A percentile compares a stretch with the other conserved stretches of the same genome.
phyloP scores from a whole-genome alignment of 1,140 invertebrate species.

The Lordiphosa mommai region DNA sequence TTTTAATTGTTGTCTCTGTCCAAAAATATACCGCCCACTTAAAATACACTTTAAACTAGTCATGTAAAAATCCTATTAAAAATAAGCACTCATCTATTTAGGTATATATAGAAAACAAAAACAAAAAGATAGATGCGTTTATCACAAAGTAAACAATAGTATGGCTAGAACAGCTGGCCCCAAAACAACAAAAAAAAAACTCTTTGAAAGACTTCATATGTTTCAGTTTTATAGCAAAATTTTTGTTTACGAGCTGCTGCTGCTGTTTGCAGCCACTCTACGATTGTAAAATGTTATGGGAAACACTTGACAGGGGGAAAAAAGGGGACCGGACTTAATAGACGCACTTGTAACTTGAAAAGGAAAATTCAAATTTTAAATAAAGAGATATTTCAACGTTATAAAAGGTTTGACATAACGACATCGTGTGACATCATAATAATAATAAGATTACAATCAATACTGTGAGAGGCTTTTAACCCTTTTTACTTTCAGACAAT shows the following conservation, averaged over 20 bases:
- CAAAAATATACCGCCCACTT: conserved; percentile 6
- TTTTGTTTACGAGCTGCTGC: conserved; percentile 35
- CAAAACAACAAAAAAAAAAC: conserved; percentile 20
- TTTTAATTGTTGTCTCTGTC: too few species aligned
- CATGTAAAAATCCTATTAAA: conserved; percentile 3
- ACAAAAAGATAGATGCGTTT: background rate
- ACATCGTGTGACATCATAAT: too few species aligned
- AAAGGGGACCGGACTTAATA: too few species aligned
- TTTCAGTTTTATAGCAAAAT: conserved; percentile 50
- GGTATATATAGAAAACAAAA: background rate
- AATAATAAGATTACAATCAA: too few species aligned
- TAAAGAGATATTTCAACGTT: too few species aligned
- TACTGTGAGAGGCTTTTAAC: too few species aligned
- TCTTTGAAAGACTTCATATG: conserved; percentile 30
- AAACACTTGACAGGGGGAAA: conserved; percentile 27
- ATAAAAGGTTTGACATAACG: too few species aligned
- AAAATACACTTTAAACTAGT: background rate
- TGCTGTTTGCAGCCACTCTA: conserved; percentile 29
- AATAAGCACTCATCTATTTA: background rate
- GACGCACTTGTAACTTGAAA: conserved; percentile 10
- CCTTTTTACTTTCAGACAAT: too few species aligned
- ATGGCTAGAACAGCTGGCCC: conserved; percentile 10
- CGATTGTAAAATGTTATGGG: conserved; percentile 47
- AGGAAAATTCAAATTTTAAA: too few species aligned
- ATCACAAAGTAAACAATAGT: conserved; percentile 35